Evolutionary conservation across 2,797 vertebrate genomes (phyloP), one percentile per base, ranked within the genome.

Genomic region (Danio albolineatus): DNA sequence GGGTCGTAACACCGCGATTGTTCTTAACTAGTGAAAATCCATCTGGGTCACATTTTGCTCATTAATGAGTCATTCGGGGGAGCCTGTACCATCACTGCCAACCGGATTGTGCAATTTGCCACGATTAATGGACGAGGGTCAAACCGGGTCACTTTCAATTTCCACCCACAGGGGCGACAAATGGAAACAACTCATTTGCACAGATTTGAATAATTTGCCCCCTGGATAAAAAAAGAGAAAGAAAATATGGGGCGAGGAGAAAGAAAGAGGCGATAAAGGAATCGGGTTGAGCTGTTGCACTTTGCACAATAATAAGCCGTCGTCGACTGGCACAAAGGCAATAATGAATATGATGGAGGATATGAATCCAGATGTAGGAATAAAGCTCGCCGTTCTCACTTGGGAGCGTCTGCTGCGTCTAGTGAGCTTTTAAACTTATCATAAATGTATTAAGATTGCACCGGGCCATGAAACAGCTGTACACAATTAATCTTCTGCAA

Each of bases 361-460:
- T 95, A 96, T 96, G 95, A 96, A 96, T 97, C 96, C 95, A 97
- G 96, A 96, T 97, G 96, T 95, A 92, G 94, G 95, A 96, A 97
- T 96, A 96, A 96, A 97, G 94, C 94, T 61, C 39, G 72, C 59
- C 82, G 89, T 88, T 89, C 86, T 91, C 95, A 90, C 94, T 92
- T 89, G 92, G 95, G 95, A 95, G 95, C 93, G 91, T 92, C 86
- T 90, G 94, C 92, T 94, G 94, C 95, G 96, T 95, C 95, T 90
- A 89, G 93, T 91, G 95, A 96, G 95, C 96, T 95, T 95, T 97
- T 98, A 98, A 97, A 99, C 97, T 96, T 95, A 97, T 98, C 98
- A 98, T 96, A 98, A 99, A 99, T 97, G 97, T 97, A 98, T 98
- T 97, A 98, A 97, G 97, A 98, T 98, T 96, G 96, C 96, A 95